Base-by-base conservation (phyloP, 37 sponge, comb jelly and placozoan genomes). In the Bolinopsis microptera region DNA sequence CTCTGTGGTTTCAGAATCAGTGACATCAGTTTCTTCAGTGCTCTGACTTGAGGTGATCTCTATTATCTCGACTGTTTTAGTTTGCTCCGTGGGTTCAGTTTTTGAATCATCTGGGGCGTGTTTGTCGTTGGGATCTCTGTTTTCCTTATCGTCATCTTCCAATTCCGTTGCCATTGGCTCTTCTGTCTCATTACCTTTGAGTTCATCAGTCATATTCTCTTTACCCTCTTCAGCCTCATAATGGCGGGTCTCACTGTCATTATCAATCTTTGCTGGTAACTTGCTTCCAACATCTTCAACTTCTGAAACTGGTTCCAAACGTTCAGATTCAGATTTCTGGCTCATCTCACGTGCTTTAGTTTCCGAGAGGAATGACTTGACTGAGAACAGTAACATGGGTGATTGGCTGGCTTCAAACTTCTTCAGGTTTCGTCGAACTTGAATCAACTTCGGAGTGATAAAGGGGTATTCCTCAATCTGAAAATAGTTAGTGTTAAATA, bases 401-500 rank as follows among this genome's bases (percentile, higher is more conserved):
- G 90, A 86, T 0, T 33, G 90, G 61, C 61, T 41, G 90, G 90
- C 90, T 25, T 86, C 90, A 48, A 33, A 86, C 61, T 41, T 86
- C 90, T 41, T 39, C 0, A 86, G 90, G 1, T 86, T 35, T 0
- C 90, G 25, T 21, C 90, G 90, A 9, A 86, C 61, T 86, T 86
- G 90, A n/a, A 41, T 86, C 41, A 41, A 16, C 36, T 86, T 86
- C 35, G 90, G 90, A 9, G 90, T 18, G 25, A 86, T 86, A 30
- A 86, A 86, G 1, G 90, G 90, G 41, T 36, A 86, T 39, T 86
- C 90, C 35, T 86, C 90, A 22, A 86, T 18, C 90, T 86, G 90
- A 86, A 41, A 41, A 1, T 22, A 24, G n/a, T n/a, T n/a, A n/a
- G n/a, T n/a, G n/a, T n/a, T n/a, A n/a, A n/a, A n/a, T n/a, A n/a